Evolutionary conservation across 2,888 invertebrate species (phyloP).

Genomic region (Hyposoter didymator): DNA sequence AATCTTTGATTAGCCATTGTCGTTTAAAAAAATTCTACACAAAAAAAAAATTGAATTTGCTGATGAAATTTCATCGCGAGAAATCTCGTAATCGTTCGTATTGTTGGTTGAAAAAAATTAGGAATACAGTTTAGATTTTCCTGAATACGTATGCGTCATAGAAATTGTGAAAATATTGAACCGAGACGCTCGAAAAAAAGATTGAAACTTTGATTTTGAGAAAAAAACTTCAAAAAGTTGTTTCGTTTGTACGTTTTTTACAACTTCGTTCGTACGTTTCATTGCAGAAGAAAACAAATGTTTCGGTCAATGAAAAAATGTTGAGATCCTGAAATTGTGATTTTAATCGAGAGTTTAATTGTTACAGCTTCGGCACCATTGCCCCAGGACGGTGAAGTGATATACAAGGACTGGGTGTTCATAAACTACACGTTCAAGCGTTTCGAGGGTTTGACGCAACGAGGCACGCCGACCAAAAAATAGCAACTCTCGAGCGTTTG

Average conservation of each 20-base stretch:
- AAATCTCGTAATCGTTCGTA: too few relatives aligned
- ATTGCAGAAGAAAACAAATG: background rate
- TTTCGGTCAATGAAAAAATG: background rate
- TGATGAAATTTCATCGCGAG: background rate
- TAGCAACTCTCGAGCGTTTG: slow-evolving; percentile 83
- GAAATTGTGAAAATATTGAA: too few relatives aligned
- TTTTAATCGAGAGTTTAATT: slow-evolving; percentile 35
- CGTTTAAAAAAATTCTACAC: slow-evolving; percentile 14
- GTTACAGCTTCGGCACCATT: slow-evolving; percentile 93
- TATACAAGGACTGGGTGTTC: slow-evolving; percentile 99
- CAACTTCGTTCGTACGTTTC: too few relatives aligned
- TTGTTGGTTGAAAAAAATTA: too few relatives aligned
- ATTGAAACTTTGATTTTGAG: too few relatives aligned
- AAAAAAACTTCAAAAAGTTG: too few relatives aligned
- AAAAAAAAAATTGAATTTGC: background rate
- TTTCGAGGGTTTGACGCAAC: slow-evolving; percentile 98
- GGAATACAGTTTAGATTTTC: too few relatives aligned
- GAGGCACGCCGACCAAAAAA: slow-evolving; percentile 93
- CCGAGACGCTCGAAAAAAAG: too few relatives aligned
- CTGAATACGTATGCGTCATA: too few relatives aligned
- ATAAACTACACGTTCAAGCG: slow-evolving; percentile 99
- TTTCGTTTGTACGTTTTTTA: too few relatives aligned
- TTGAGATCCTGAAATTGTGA: background rate
- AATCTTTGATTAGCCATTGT: slow-evolving; percentile 26
- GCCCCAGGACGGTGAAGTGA: slow-evolving; percentile 95